Evolutionary conservation across 92 coral and sea anemone genomes (phyloP), one percentile per base, ranked within the genome.

Genomic region (Heliopora coerulea): DNA sequence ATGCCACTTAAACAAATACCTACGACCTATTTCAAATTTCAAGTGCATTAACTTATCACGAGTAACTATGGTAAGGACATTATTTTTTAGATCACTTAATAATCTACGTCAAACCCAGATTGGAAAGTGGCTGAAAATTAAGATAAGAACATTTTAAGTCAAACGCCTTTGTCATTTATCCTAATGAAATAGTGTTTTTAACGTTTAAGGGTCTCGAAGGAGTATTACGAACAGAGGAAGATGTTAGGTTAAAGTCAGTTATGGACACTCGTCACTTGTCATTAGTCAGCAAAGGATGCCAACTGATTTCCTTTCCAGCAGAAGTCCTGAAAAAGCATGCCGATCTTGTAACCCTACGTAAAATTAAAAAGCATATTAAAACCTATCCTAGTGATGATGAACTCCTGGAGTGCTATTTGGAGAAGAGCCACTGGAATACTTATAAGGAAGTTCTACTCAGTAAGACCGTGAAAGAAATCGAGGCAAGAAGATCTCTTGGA

Each of bases 261-360:
- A 7, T n/a, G 6, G 60, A 68, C 13, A 68, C 25, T 49, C 80
- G 98, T 46, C 87, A 82, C 21, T 83, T 93, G 30, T 74, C 78
- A 31, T 78, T 93, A 35, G 74, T 90, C 68, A 93, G 98, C 75
- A 73, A 80, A 18, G 98, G 98, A 20, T 93, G 98, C 73, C 90
- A 87, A 58, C 82, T 93, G 24, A 84, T 93, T 39, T 87, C 86
- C 59, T 85, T 93, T 30, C 83, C 98, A 1, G 88, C 79, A 32
- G 96, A 93, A 23, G 68, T 60, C 18, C 83, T 90, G 48, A 59
- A 52, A 33, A 87, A 86, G 39, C 76, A 83, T 61, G 82, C 91
- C 3, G 91, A 90, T 75, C 62, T 61, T 19, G 80, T 61, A 72
- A 93, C 95, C 19, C 68, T 85, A 35, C 78, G 75, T 14, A 78